Evolutionary conservation across 2,113 vertebrate species (phyloP), one percentile per base, ranked within the genome.

Genomic region (Nyctibius bracteatus): DNA sequence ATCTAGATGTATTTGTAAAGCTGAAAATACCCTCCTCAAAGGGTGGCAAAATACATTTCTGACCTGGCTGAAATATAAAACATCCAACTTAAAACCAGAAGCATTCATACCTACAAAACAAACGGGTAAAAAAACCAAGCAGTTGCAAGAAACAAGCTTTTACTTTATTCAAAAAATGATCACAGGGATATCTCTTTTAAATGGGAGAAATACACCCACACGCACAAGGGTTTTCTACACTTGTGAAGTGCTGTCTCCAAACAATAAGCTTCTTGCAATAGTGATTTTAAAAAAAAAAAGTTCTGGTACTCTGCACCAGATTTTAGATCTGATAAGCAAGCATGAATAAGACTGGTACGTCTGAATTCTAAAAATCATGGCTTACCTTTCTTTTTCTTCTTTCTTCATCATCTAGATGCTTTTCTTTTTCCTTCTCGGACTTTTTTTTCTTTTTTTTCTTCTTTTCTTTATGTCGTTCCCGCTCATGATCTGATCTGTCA

Each of bases 361-460:
- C n/a, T 81, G 22, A 80, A 88, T 46, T 41, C 19, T 78, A 46
- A 31, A 77, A 55, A 7, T 3, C 19, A 41, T 8, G 35, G 27
- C 85, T 80, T 92, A 99, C 99, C 98, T 99, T 99, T 54, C 99
- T 97, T 39, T 99, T 98, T 66, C 99, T 98, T 90, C 99, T 98
- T 79, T 99, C 99, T 4, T 99, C 99, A 12, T 99, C 99, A 65
- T 99, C 99, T 25, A 98, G 95, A 70, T 99, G 99, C 55, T 99
- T 99, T 94, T 99, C 99, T 97, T 99, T 99, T 46, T 99, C 99
- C 75, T 99, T 99, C 77, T 99, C 99, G 1, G 99, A 98, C 73
- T 99, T 99, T 35, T 99, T 99, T 84, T 99, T 99, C 88, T 99
- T 99, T 25, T 99, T 99, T 81, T 99, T 99, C 93, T 99, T 99